phyloP scores from a whole-genome alignment of 2,797 vertebrate genomes.

The Fistularia commersonii region DNA sequence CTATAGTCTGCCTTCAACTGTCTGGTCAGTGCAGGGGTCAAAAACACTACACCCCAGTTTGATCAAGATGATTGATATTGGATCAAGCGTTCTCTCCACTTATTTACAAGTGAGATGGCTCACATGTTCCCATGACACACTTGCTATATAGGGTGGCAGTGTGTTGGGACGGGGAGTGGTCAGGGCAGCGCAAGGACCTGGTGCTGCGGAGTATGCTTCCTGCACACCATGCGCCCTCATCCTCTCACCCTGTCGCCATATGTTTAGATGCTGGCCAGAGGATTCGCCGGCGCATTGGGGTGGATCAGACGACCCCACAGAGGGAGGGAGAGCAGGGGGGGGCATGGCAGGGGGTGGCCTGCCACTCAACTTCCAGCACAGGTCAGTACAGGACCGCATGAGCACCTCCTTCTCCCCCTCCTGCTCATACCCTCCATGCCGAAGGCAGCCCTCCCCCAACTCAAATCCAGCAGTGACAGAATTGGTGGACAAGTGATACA shows the following conservation, averaged over 20 bases:
- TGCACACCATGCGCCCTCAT: slow-evolving; percentile 70
- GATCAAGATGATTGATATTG: slow-evolving; percentile 32
- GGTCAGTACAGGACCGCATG: slow-evolving; percentile 82
- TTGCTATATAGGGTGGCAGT: slow-evolving; percentile 54
- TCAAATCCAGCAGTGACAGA: slow-evolving; percentile 65
- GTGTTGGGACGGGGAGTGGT: slow-evolving; percentile 67
- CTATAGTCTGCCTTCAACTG: slow-evolving; percentile 22
- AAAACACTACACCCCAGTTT: slow-evolving; percentile 16
- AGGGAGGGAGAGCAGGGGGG: slow-evolving; percentile 82
- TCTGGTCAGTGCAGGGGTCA: slow-evolving; percentile 10
- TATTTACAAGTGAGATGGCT: slow-evolving; percentile 27
- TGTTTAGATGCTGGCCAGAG: slow-evolving; percentile 85
- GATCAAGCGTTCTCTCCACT: slow-evolving; percentile 21
- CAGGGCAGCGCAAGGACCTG: slow-evolving; percentile 60
- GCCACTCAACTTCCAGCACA: slow-evolving; percentile 84
- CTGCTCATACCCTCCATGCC: slow-evolving; percentile 71
- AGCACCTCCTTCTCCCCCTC: slow-evolving; percentile 72
- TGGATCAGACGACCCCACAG: slow-evolving; percentile 78
- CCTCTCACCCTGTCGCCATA: slow-evolving; percentile 81
- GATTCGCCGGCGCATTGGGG: slow-evolving; percentile 79
- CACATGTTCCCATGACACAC: slow-evolving; percentile 35
- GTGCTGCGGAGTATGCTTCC: slow-evolving; percentile 61
- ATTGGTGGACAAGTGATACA: slow-evolving; percentile 48
- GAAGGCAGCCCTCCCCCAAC: slow-evolving; percentile 66
- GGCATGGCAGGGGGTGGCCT: slow-evolving; percentile 80